Evolutionary conservation across 2,113 vertebrate species (phyloP), one percentile per base, ranked within the genome.

Genomic region (Aplodontia rufa): DNA sequence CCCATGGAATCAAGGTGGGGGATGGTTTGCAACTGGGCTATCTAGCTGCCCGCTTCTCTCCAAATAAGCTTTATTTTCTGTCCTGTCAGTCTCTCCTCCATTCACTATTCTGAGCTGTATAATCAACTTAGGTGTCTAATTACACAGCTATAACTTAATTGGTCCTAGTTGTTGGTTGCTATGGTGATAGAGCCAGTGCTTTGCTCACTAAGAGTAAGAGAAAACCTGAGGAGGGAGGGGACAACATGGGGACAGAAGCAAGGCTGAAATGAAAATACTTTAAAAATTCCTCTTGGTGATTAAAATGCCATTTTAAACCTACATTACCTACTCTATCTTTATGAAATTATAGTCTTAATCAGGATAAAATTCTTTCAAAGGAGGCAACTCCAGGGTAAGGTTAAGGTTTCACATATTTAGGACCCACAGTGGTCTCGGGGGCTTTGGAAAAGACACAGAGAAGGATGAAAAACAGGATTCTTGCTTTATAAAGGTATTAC

Each of bases 61-160:
- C 68, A 80, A 26, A 51, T 94, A 79, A 85, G 30, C 62, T 14
- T 72, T 58, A n/a, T 91, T 82, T 92, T 71, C 75, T 32, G 71
- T 93, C 53, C 71, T 93, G 62, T 69, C 35, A 72, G 62, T 60
- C 58, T 60, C 9, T 60, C 64, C 40, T 85, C 32, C 58, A 68
- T 35, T 30, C 71, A 85, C 32, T 80, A 89, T 88, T 88, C 53
- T 90, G 53, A 40, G 28, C 62, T 90, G 40, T 79, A 72, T 87
- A 92, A 94, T 86, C 60, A 96, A 66, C 69, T 96, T 92, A 92
- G 60, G 69, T 87, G 76, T 93, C 75, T 90, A 93, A 90, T 92
- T 78, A 87, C 75, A 82, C 86, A 93, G 75, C 40, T 45, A 69
- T 90, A 40, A 55, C 37, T 94, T 97, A 97, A 92, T 90, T 96